Percentiles rank a stretch among this genome's conserved stretches.
Evolutionary conservation across 2,797 vertebrate genomes (phyloP).

Genomic region (Acridotheres tristis): DNA sequence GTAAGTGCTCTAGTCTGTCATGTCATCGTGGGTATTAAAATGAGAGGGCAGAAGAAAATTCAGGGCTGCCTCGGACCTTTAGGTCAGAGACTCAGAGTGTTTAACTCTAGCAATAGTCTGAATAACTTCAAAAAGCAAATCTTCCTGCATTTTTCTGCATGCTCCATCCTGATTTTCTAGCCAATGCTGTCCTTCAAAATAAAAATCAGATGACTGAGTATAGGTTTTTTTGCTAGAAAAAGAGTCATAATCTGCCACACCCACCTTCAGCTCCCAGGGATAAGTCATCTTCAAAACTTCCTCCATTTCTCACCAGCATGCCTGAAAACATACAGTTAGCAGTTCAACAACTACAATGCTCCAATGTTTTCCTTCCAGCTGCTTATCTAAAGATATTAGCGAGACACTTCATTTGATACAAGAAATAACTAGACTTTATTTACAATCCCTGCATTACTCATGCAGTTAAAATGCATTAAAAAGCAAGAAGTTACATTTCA

Average conservation of each 20-base stretch:
- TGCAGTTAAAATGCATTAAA: neutral
- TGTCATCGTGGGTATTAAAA: neutral
- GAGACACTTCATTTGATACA: neutral
- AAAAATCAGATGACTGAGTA: conserved; percentile 15
- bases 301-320: conserved; percentile 86
- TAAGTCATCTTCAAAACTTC: conserved; percentile 99
- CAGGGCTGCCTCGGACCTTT: neutral
- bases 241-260: conserved; percentile 57
- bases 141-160: neutral
- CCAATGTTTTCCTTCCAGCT: neutral
- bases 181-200: conserved; percentile 2
- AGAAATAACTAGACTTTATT: neutral
- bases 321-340: conserved; percentile 69
- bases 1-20: neutral
- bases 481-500: neutral
- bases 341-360: conserved; percentile 22
- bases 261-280: conserved; percentile 97
- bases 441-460: neutral
- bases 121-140: neutral
- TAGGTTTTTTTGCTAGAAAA: neutral
- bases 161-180: neutral
- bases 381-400: neutral
- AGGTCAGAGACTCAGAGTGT: neutral
- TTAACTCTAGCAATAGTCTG: neutral
- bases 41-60: neutral